Evolutionary conservation across 2,797 vertebrate genomes (phyloP).

Genomic region (Spheniscus humboldti): DNA sequence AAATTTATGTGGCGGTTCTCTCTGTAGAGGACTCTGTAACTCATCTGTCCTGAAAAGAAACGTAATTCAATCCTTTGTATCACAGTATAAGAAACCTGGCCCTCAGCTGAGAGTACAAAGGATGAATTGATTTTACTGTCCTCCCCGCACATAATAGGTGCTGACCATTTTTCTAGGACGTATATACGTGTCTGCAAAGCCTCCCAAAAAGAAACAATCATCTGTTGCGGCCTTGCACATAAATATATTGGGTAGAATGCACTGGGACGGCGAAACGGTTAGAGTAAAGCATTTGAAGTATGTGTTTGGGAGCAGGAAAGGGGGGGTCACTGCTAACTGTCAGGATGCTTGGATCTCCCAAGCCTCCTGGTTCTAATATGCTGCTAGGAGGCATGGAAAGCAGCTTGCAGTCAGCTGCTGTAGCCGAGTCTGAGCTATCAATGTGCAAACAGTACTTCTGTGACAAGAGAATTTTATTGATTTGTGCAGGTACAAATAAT

Average conservation of each 20-base stretch:
- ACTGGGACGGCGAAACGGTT: slow-evolving; percentile 6
- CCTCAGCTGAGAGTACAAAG: slow-evolving; percentile 18
- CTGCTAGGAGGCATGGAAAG: slow-evolving; percentile 36
- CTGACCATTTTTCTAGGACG: background rate
- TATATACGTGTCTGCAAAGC: background rate
- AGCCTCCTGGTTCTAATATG: slow-evolving; percentile 62
- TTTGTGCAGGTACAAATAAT: slow-evolving; percentile 13
- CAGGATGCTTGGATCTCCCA: slow-evolving; percentile 32
- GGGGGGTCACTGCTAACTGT: slow-evolving; percentile 18
- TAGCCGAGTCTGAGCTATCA: background rate
- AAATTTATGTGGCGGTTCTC: slow-evolving; percentile 25
- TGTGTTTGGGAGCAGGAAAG: slow-evolving; percentile 31
- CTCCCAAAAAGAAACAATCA: slow-evolving; percentile 31
- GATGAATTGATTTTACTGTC: slow-evolving; percentile 5
- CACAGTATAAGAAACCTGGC: background rate
- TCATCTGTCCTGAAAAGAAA: slow-evolving; percentile 19
- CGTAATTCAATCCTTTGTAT: background rate
- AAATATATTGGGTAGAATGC: background rate
- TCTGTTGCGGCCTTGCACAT: background rate
- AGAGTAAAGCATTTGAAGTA: slow-evolving; percentile 58
- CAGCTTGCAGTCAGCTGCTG: slow-evolving; percentile 54
- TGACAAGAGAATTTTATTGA: background rate
- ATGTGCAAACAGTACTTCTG: background rate
- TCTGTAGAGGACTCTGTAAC: slow-evolving; percentile 11
- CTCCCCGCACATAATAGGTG: background rate